Percentiles rank a stretch among this genome's conserved stretches.
phyloP scores from a whole-genome alignment of 2,888 invertebrate genomes.

The Drosophila mayaguana region DNA sequence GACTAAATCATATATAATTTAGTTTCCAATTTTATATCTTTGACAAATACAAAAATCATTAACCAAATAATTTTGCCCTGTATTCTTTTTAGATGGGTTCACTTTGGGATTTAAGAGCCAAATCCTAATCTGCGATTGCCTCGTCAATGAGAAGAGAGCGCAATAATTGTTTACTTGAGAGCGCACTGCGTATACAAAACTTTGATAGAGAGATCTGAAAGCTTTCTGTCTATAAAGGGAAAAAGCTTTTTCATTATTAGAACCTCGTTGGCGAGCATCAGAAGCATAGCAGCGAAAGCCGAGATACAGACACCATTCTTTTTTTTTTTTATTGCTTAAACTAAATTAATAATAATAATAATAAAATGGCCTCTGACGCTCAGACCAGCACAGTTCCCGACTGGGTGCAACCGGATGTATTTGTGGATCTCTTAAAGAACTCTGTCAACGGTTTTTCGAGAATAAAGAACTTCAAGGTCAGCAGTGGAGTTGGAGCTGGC shows the following conservation, averaged over 20 bases:
- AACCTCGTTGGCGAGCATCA: slow-evolving; percentile 2
- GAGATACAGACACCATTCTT: background rate
- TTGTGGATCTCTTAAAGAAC: slow-evolving; percentile 49
- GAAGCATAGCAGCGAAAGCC: background rate
- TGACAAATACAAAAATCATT: no score
- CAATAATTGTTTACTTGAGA: background rate
- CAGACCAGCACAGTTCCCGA: slow-evolving; percentile 42
- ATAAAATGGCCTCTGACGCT: slow-evolving; percentile 38
- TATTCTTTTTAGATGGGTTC: no score
- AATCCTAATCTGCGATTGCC: background rate
- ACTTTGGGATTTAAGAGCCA: background rate
- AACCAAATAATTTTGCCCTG: no score
- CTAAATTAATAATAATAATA: background rate
- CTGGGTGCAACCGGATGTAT: slow-evolving; percentile 56
- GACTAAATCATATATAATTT: no score
- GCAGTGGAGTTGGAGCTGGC: slow-evolving; percentile 66
- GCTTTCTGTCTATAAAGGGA: slow-evolving; percentile 17
- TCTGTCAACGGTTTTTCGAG: slow-evolving; percentile 48
- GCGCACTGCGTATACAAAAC: background rate
- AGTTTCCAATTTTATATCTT: no score
- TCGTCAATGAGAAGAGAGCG: background rate
- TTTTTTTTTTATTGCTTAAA: background rate
- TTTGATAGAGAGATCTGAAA: slow-evolving; percentile 7
- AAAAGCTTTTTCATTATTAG: slow-evolving; percentile 22
- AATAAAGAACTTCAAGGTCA: slow-evolving; percentile 48